These are phyloP conservation scores for Enhydra lutris DNA, from an alignment of 2,113 vertebrate genomes.

Conservation along the genomic window DNA sequence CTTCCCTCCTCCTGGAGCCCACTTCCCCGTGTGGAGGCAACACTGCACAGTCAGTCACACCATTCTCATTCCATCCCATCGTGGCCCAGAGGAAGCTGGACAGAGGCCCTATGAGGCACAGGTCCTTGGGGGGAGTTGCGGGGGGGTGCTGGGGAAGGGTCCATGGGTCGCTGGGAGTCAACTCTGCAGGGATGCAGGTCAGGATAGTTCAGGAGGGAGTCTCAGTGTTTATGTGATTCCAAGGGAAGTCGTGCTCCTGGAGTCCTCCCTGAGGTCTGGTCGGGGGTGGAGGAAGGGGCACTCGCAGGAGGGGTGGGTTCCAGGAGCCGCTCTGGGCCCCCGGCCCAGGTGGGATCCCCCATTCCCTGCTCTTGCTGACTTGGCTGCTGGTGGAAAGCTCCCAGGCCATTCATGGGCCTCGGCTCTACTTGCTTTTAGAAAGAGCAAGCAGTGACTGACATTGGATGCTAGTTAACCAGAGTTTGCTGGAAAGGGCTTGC, in stretches of 20 bases:
- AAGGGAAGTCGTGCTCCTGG: no score
- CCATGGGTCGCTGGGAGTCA: rapidly evolving
- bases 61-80: rapidly evolving
- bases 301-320: background rate
- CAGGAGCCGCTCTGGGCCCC: rapidly evolving
- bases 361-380: background rate
- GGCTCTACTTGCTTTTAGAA: background rate
- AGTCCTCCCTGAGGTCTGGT: background rate
- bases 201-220: background rate
- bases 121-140: background rate
- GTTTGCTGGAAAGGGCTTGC: background rate
- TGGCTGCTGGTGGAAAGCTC: background rate
- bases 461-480: background rate
- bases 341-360: background rate
- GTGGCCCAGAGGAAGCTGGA: rapidly evolving
- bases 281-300: rapidly evolving
- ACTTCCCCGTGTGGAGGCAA: background rate
- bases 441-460: background rate
- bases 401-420: background rate
- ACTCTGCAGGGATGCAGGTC: background rate
- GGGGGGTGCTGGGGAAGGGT: background rate
- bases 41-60: rapidly evolving
- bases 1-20: background rate
- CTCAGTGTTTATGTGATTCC: rapidly evolving
- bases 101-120: rapidly evolving